Conservation (phyloP, 2,888 invertebrate genomes). For the Hipparchia semele region DNA sequence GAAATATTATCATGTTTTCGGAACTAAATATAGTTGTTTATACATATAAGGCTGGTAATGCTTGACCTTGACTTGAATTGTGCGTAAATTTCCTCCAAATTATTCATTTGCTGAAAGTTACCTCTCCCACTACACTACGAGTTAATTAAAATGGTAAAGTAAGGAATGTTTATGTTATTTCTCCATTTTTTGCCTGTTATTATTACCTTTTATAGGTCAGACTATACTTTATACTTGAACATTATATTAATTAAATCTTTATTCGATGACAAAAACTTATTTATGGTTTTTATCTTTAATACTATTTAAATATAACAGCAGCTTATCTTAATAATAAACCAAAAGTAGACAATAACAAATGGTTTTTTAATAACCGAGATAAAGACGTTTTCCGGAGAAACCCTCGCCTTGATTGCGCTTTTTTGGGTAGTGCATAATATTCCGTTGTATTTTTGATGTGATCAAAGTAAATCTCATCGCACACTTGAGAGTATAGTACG, state of each 20-base stretch:
- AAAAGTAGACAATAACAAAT: constrained; percentile 9
- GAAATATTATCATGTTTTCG: constrained; percentile 1
- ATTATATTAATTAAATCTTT: constrained; percentile 2
- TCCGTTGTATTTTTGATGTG: background rate
- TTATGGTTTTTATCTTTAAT: constrained; percentile 9
- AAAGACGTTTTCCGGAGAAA: constrained; percentile 13
- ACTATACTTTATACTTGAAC: background rate
- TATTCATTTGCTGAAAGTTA: background rate
- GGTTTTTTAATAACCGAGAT: constrained; percentile 18
- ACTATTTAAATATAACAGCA: constrained; percentile 4
- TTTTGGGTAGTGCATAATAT: constrained; percentile 11
- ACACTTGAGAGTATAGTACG: background rate
- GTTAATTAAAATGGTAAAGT: too few species aligned
- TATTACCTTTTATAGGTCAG: too few species aligned
- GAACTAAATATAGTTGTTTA: constrained; percentile 1
- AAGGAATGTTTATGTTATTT: too few species aligned
- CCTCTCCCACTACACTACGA: background rate
- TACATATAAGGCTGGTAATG: background rate
- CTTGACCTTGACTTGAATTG: background rate
- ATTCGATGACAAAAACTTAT: constrained; percentile 10
- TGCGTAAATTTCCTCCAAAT: background rate
- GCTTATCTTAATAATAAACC: constrained; percentile 6
- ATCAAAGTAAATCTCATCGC: background rate
- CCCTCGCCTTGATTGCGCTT: constrained; percentile 20
- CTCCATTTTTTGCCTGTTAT: too few species aligned